These are phyloP conservation scores for Mesoclemmys tuberculata DNA, from an alignment of 2,113 vertebrate genomes.

Conservation along the genomic window DNA sequence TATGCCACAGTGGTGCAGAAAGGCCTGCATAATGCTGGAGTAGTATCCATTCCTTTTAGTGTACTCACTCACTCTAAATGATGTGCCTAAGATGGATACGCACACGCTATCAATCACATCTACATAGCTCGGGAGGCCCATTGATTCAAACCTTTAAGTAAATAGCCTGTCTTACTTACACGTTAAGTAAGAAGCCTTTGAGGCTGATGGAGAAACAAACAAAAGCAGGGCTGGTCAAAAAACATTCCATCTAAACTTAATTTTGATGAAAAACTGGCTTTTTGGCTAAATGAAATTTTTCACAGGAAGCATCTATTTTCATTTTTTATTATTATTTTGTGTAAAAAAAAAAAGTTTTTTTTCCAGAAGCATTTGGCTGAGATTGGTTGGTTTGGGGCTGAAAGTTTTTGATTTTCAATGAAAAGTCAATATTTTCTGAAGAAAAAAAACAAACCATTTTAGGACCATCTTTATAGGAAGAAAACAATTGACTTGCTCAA, in stretches of 20 bases:
- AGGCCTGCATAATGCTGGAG: neutral
- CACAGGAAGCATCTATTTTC: rapidly evolving
- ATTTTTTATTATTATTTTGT: neutral
- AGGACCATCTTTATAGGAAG: neutral
- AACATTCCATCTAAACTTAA: neutral
- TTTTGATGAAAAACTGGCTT: neutral
- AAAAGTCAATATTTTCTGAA: neutral
- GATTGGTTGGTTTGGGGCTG: neutral
- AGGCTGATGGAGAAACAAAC: neutral
- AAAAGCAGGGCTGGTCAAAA: neutral
- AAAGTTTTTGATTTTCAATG: neutral
- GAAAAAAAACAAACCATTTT: neutral
- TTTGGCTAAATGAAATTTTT: neutral
- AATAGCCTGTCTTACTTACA: too few relatives aligned
- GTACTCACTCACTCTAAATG: neutral
- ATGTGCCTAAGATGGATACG: neutral
- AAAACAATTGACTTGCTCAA: neutral
- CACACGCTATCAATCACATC: neutral
- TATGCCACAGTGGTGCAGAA: neutral
- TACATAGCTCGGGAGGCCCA: neutral
- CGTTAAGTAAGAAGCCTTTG: neutral
- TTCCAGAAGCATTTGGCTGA: neutral
- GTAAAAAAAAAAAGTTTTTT: neutral
- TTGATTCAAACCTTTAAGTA: neutral
- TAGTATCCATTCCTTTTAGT: neutral